Conservation (phyloP, 2,797 vertebrate species). For the Hafferia zeledoni region DNA sequence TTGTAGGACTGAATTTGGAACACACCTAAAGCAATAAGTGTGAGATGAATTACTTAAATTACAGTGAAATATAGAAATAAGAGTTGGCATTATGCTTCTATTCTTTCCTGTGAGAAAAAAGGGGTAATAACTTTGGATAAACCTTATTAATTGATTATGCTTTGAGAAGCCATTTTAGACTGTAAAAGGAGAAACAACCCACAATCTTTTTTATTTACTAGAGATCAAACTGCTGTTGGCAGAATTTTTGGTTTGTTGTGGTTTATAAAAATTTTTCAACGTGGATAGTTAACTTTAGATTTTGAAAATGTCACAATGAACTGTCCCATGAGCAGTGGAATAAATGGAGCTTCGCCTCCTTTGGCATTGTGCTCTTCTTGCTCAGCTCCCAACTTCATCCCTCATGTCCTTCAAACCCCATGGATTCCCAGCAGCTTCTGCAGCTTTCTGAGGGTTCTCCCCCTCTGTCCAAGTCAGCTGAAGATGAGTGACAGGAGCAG, state of each 20-base stretch:
- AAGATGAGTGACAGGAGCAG: accelerated
- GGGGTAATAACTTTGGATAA: neutral
- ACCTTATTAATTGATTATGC: neutral
- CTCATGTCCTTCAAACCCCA: neutral
- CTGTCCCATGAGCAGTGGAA: neutral
- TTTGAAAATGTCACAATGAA: neutral
- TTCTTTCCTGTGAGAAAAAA: neutral
- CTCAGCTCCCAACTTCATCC: neutral
- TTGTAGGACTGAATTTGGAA: neutral
- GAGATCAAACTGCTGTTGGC: neutral
- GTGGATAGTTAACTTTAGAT: neutral
- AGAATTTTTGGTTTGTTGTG: neutral
- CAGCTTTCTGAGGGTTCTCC: neutral
- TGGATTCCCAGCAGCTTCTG: neutral
- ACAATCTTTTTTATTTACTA: neutral
- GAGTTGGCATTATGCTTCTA: neutral
- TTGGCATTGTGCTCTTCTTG: neutral
- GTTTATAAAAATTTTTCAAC: neutral
- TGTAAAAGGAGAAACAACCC: neutral
- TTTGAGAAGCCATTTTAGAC: neutral
- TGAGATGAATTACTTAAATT: neutral
- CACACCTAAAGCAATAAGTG: neutral
- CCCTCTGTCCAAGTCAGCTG: neutral
- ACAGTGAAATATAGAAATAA: neutral
- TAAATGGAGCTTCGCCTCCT: accelerated